Evolutionary conservation across 2,888 invertebrate genomes (phyloP).

Genomic region (Diadromus collaris): DNA sequence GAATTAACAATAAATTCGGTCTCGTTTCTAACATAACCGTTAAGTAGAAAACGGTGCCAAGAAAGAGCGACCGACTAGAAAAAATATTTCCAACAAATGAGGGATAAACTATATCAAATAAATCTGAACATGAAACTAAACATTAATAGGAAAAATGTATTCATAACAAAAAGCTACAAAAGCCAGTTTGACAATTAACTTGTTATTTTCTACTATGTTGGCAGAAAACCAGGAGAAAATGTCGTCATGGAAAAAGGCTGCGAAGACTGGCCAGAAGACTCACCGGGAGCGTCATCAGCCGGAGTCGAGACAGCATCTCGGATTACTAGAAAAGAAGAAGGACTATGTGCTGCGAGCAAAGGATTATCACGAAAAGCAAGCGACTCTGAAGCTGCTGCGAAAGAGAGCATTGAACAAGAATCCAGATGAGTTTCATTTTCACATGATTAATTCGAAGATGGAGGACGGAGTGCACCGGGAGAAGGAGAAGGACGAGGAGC

Average conservation of each 20-base stretch:
- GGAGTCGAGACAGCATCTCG: conserved; percentile 88
- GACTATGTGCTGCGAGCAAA: conserved; percentile 91
- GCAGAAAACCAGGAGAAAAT: conserved; percentile 79
- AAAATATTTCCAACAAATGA: too few species aligned
- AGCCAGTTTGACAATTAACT: too few species aligned
- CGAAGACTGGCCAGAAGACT: conserved; percentile 91
- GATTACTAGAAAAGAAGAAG: conserved; percentile 93
- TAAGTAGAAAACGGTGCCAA: too few species aligned
- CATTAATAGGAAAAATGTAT: too few species aligned
- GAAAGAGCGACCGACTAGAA: too few species aligned
- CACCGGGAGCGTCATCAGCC: conserved; percentile 94
- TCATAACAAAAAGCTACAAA: too few species aligned
- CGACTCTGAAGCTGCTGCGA: conserved; percentile 89
- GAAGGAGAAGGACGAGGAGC: conserved; percentile 86
- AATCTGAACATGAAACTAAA: too few species aligned
- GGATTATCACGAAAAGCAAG: conserved; percentile 91
- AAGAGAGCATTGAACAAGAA: conserved; percentile 95
- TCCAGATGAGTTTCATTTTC: conserved; percentile 99
- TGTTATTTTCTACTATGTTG: too few species aligned
- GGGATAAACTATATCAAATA: too few species aligned
- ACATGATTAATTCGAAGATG: conserved; percentile 95
- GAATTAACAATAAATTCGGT: too few species aligned
- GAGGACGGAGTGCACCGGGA: conserved; percentile 84
- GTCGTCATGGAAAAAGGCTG: conserved; percentile 95
- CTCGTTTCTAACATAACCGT: too few species aligned